Evolutionary conservation across 1,140 invertebrate genomes (phyloP).

Genomic region (Leptestheria dahalacensis): DNA sequence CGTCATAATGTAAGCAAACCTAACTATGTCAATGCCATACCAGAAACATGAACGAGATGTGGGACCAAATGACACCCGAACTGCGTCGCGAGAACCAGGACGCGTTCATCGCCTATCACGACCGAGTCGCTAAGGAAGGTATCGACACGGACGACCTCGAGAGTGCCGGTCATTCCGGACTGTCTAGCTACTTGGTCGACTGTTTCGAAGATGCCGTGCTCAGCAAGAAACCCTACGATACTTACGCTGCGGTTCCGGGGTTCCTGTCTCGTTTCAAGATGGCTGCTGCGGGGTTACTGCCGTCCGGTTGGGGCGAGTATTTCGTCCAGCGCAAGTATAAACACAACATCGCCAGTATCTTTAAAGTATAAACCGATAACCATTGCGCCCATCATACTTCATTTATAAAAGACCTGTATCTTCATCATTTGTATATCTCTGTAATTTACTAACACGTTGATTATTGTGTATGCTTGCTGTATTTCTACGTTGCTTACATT

Average conservation of each 20-base stretch:
- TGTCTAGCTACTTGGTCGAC: neutral
- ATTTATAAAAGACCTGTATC: neutral
- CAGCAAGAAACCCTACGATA: slow-evolving; percentile 6
- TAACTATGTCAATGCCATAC: neutral
- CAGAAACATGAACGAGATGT: slow-evolving; percentile 23
- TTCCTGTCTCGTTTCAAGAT: neutral
- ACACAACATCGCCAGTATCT: slow-evolving; percentile 7
- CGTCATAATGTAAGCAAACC: neutral
- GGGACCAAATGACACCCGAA: slow-evolving; percentile 19
- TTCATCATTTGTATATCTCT: neutral
- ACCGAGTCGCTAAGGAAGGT: slow-evolving; percentile 16
- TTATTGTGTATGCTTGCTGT: no score
- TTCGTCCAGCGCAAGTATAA: slow-evolving; percentile 7
- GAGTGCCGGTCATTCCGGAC: neutral
- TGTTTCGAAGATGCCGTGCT: slow-evolving; percentile 17
- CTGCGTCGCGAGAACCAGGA: slow-evolving; percentile 18
- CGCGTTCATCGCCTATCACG: slow-evolving; percentile 22
- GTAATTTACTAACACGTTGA: no score
- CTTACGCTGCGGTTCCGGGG: neutral
- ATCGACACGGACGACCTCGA: slow-evolving; percentile 10
- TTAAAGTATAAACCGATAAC: neutral
- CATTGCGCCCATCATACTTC: neutral
- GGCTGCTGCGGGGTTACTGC: neutral
- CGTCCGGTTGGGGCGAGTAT: slow-evolving; percentile 3
- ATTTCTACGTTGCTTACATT: no score